Evolutionary conservation across 2,797 vertebrate species (phyloP), one percentile per base, ranked within the genome.

Genomic region (Pelodytes ibericus): DNA sequence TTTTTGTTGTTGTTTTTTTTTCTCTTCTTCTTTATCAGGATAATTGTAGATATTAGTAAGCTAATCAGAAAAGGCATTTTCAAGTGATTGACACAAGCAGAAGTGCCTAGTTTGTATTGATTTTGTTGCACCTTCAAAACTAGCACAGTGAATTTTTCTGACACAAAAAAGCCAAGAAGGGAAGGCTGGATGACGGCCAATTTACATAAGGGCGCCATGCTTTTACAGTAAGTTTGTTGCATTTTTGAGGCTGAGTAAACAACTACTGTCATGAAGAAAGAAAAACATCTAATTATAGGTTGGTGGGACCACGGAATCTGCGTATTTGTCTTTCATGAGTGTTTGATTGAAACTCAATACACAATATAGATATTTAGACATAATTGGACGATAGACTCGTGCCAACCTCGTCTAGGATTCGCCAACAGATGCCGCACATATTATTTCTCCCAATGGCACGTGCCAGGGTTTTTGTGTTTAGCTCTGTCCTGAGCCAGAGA

Each of bases 31-130:
- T 58, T 71, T 47, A 77, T 58, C 68, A 63, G 61, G 7, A 16
- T 71, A 65, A 71, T 65, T 71, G 67, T 58, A 58, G 44, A 30
- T 47, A 53, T 75, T 51, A 69, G 59, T 65, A 25, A 71, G 33
- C 24, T 64, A 71, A 71, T 77, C 67, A 77, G 27, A 53, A 29
- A 41, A 65, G n/a, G 13, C 59, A 77, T 64, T 71, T 58, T 41
- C 3, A n/a, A 33, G 41, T 71, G 75, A 49, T 61, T 67, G 63
- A 31, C 22, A 70, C 31, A 16, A 5, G 4, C 30, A 39, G 57
- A 75, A 75, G 47, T 44, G 27, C 20, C 57, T 26, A 59, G 66
- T 25, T 51, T 29, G 2, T 76, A 70, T 76, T 56, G 74, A 76
- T 59, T 59, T 70, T 39, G 39, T 29, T 68, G 30, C 64, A 13